Evolutionary conservation across 2,888 invertebrate genomes (phyloP).

Genomic region (Macaria liturata): DNA sequence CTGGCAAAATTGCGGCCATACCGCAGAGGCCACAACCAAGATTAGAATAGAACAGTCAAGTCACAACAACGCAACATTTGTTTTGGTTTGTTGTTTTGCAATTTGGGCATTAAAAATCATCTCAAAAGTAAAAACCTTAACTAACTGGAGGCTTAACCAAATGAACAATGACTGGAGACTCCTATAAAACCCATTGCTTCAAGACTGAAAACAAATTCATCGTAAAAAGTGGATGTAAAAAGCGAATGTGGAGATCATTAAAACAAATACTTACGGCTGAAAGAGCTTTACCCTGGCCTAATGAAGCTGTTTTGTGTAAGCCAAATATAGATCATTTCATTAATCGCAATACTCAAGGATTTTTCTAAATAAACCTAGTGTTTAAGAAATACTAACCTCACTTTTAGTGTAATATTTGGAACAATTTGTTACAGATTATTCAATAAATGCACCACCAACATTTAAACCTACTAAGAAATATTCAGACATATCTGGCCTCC

Average conservation of each 20-base stretch:
- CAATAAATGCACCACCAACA: conserved; percentile 95
- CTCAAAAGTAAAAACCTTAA: too few species aligned
- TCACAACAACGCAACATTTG: too few species aligned
- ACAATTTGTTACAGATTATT: conserved; percentile 85
- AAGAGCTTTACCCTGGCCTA: conserved; percentile 89
- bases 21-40: too few species aligned
- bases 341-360: too few species aligned
- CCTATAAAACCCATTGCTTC: conserved; percentile 65
- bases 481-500: conserved; percentile 95
- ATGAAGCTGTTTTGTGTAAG: conserved; percentile 90
- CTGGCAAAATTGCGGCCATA: too few species aligned
- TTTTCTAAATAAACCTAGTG: too few species aligned
- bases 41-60: too few species aligned
- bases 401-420: too few species aligned
- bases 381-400: too few species aligned
- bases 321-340: neutral
- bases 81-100: too few species aligned
- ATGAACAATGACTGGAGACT: conserved; percentile 55
- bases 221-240: conserved; percentile 86
- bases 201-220: conserved; percentile 79
- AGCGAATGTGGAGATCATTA: conserved; percentile 93
- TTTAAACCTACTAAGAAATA: conserved; percentile 96
- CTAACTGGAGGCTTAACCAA: neutral
- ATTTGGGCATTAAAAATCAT: too few species aligned
- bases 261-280: conserved; percentile 95